These are phyloP conservation scores for Axinella damicornis DNA, from an alignment of 37 sponge, comb jelly and placozoan species.

Conservation along the genomic window DNA sequence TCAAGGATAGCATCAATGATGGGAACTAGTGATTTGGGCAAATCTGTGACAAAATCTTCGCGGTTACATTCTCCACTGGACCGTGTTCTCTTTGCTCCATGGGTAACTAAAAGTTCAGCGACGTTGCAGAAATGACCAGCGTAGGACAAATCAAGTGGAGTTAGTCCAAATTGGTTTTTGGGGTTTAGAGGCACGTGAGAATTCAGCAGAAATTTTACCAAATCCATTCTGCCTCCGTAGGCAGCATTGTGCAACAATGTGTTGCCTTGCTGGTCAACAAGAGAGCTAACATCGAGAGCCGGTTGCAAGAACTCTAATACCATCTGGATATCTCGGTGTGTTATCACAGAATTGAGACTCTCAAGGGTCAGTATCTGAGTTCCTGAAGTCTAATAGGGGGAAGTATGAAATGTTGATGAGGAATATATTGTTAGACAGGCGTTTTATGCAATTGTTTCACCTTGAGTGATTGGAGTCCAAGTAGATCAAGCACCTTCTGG, in stretches of 20 bases:
- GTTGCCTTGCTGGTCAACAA: constrained; percentile 10
- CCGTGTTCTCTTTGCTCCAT: background rate
- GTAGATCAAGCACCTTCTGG: background rate
- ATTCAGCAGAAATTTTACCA: constrained; percentile 28
- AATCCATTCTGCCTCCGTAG: constrained; percentile 16
- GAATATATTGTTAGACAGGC: background rate
- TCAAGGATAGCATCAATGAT: background rate
- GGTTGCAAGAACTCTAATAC: constrained; percentile 2
- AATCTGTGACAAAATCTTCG: too few species aligned
- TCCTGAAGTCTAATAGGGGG: background rate
- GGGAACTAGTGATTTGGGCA: too few species aligned
- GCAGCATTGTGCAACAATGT: constrained; percentile 35
- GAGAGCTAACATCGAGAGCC: background rate
- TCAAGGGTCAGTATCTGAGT: background rate
- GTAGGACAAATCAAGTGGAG: constrained; percentile 20
- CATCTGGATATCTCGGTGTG: constrained; percentile 20
- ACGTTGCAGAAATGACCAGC: background rate
- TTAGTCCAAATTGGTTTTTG: constrained; percentile 9
- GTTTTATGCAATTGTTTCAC: too few species aligned
- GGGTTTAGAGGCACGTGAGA: background rate
- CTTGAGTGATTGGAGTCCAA: constrained; percentile 12
- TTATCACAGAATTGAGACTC: constrained; percentile 4
- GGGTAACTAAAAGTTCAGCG: background rate
- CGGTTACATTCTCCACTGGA: too few species aligned
- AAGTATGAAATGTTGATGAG: background rate